Evolutionary conservation across 2,888 invertebrate species (phyloP), one percentile per base, ranked within the genome.

Genomic region (Dione vanillae): DNA sequence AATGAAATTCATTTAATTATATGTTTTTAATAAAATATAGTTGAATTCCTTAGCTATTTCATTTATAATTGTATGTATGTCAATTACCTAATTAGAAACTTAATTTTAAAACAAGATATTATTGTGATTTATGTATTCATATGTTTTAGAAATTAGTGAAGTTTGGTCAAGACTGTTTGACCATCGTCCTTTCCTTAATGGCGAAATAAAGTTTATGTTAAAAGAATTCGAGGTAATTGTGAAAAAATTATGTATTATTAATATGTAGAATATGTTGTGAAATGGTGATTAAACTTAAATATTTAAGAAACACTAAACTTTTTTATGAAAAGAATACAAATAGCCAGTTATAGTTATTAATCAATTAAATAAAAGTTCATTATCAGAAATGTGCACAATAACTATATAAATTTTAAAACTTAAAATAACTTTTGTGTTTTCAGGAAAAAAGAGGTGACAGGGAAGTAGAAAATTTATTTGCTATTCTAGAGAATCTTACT

Each of bases 131-230:
- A 35, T 27, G 40, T 47, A 56, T 56, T 67, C 12, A 16, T 35
- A 19, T 67, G 47, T 67, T 70, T 20, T 69, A 98, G 98, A 97
- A 94, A 94, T 96, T 78, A 95, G 96, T 75, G 97, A 96, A 90
- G 95, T 97, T 85, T 97, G 97, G 95, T 95, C 95, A 80, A 94
- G 98, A 83, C 92, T 98, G 71, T 97, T 98, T 90, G 97, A 98
- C 88, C 98, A 98, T 83, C 95, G 96, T 75, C 96, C 97, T 45
- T 97, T 98, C 85, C 86, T 98, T 71, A 96, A 95, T 89, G 97
- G 97, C 69, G 98, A 98, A 95, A 96, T 98, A 76, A 96, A 96
- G 78, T 96, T 95, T 86, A 96, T 97, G 90, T 86, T 97, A 7
- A 96, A 96, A 77, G 97, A 98, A 86, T 98, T 98, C 90, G 97